phyloP scores from a whole-genome alignment of 2,113 vertebrate genomes.

The Sitta europaea region DNA sequence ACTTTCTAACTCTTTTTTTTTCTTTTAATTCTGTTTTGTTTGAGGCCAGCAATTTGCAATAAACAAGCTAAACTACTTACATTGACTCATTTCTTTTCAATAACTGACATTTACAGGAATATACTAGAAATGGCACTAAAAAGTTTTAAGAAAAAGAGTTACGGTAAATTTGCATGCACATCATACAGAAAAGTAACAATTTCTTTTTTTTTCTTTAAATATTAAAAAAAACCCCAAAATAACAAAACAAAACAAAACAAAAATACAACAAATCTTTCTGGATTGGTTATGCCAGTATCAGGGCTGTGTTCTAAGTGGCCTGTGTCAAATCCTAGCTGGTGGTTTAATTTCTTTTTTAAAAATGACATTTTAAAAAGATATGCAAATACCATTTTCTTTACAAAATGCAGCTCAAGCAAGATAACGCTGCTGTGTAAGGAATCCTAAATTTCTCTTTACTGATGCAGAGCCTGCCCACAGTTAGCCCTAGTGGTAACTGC shows the following conservation, averaged over 20 bases:
- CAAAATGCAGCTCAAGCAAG: conserved; percentile 32
- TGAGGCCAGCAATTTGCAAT: conserved; percentile 75
- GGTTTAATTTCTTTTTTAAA: conserved; percentile 15
- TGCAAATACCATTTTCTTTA: conserved; percentile 16
- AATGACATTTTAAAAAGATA: conserved; percentile 39
- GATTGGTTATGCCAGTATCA: conserved; percentile 41
- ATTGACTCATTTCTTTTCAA: conserved; percentile 71
- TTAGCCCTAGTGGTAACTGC: background rate
- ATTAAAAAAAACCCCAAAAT: conserved; percentile 76
- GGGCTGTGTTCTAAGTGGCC: background rate
- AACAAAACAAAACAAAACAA: conserved; percentile 43
- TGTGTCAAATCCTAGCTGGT: background rate
- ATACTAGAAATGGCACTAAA: conserved; percentile 87
- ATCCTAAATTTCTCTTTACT: background rate
- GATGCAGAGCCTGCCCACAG: conserved; percentile 15
- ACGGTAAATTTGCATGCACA: conserved; percentile 93
- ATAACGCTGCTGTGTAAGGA: background rate
- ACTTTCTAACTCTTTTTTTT: conserved; percentile 69
- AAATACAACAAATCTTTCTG: conserved; percentile 27
- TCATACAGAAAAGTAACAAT: conserved; percentile 87
- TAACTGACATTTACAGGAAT: conserved; percentile 86
- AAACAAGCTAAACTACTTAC: conserved; percentile 83
- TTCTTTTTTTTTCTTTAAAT: conserved; percentile 69
- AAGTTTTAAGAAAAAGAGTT: conserved; percentile 85
- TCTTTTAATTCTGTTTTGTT: conserved; percentile 58